Percentiles rank a stretch among this genome's conserved stretches.
phyloP scores from a whole-genome alignment of 2,113 vertebrate genomes.

The Clarias magur region DNA sequence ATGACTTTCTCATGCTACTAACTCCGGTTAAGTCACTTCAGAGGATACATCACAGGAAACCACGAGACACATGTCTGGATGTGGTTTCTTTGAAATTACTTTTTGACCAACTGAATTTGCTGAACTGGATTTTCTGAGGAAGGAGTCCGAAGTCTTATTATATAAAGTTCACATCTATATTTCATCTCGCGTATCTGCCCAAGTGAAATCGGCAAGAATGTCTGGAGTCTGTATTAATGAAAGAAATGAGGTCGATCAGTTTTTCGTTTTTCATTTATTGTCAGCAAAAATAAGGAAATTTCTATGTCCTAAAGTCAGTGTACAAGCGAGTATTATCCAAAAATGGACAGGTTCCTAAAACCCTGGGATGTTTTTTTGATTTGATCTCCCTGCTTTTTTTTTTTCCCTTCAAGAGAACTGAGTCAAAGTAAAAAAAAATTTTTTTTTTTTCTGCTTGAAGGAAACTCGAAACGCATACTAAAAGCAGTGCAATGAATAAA shows the following conservation, averaged over 20 bases:
- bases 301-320: not conserved
- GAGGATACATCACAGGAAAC: slow-evolving; percentile 15
- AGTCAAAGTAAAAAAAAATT: not conserved
- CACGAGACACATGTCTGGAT: slow-evolving; percentile 4
- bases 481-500: not conserved
- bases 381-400: not conserved
- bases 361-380: not conserved
- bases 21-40: slow-evolving; percentile 4
- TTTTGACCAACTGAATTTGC: slow-evolving; percentile 12
- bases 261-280: not conserved
- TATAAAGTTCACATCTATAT: slow-evolving; percentile 13
- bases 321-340: not conserved
- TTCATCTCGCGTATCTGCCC: not conserved
- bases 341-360: not conserved
- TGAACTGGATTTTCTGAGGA: not conserved
- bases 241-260: not conserved
- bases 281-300: not conserved
- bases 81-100: slow-evolving; percentile 18
- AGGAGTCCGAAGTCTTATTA: not conserved
- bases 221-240: not conserved
- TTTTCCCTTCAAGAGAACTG: not conserved
- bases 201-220: not conserved
- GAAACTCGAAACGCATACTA: not conserved
- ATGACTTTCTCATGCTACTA: not conserved
- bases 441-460: not conserved